A percentile compares a stretch with the other conserved stretches of the same genome.
phyloP scores from a whole-genome alignment of 1,140 invertebrate species.

The Drosophila leontia region DNA sequence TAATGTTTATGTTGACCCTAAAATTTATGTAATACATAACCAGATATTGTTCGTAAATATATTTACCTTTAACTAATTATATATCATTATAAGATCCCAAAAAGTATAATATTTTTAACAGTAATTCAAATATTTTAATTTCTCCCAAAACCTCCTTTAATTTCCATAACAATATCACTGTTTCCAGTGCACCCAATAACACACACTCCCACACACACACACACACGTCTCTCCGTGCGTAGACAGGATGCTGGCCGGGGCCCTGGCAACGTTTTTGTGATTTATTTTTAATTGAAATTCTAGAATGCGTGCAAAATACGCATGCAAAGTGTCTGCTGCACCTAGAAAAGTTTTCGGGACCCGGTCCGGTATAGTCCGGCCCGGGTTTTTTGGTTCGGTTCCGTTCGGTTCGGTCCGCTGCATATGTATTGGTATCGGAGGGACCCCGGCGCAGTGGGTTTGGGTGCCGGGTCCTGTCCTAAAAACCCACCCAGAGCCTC shows the following conservation, averaged over 20 bases:
- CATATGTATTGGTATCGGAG: constrained; percentile 48
- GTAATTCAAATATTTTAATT: neutral
- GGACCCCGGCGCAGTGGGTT: neutral
- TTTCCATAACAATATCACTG: too few species aligned
- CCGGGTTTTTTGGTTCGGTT: constrained; percentile 27
- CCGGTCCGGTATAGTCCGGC: neutral
- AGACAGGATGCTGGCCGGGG: constrained; percentile 32
- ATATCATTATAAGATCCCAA: neutral
- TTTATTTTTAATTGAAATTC: constrained; percentile 85
- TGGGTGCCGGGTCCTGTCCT: constrained; percentile 1
- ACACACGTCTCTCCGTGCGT: neutral
- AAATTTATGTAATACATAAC: too few species aligned
- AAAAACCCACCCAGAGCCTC: neutral
- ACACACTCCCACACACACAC: constrained; percentile 3
- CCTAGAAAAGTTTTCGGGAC: constrained; percentile 70
- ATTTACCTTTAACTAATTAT: neutral
- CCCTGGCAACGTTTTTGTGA: constrained; percentile 80
- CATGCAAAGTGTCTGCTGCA: constrained; percentile 83
- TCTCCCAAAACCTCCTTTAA: rapidly evolving
- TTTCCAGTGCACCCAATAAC: constrained; percentile 17
- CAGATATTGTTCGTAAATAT: too few species aligned
- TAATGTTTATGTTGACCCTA: too few species aligned
- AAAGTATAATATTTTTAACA: neutral
- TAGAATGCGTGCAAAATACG: constrained; percentile 85
- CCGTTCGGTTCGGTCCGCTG: constrained; percentile 31